Evolutionary conservation across 2,113 vertebrate genomes (phyloP).

Genomic region (Corvus cornix): DNA sequence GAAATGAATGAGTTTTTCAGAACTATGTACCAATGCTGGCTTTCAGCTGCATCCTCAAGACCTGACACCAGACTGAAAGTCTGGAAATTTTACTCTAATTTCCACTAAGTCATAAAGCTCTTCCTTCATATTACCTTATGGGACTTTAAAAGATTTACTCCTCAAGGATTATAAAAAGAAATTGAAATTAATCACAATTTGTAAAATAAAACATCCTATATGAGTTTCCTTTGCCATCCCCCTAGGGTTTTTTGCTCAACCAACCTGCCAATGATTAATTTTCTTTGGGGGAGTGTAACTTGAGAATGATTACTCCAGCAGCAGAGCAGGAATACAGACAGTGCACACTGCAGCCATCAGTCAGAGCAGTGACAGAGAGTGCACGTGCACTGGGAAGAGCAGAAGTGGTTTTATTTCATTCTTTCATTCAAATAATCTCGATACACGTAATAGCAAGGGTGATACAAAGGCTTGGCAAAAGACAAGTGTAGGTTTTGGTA

Average conservation of each 20-base stretch:
- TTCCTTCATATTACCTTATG: background rate
- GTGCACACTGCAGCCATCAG: background rate
- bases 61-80: background rate
- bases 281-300: background rate
- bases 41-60: background rate
- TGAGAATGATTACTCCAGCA: background rate
- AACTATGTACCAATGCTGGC: background rate
- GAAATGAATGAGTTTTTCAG: background rate
- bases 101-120: background rate
- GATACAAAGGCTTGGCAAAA: background rate
- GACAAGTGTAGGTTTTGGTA: background rate
- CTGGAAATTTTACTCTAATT: background rate
- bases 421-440: background rate
- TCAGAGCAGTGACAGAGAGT: background rate
- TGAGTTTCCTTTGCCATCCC: constrained; percentile 48
- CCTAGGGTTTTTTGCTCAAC: background rate
- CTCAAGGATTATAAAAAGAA: constrained; percentile 24
- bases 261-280: constrained; percentile 30
- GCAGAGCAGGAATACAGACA: background rate
- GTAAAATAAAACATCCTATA: constrained; percentile 6
- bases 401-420: background rate
- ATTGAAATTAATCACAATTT: constrained; percentile 45
- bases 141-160: background rate
- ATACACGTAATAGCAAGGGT: background rate
- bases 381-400: background rate